phyloP scores from a whole-genome alignment of 2,113 vertebrate genomes.

The Peromyscus maniculatus region DNA sequence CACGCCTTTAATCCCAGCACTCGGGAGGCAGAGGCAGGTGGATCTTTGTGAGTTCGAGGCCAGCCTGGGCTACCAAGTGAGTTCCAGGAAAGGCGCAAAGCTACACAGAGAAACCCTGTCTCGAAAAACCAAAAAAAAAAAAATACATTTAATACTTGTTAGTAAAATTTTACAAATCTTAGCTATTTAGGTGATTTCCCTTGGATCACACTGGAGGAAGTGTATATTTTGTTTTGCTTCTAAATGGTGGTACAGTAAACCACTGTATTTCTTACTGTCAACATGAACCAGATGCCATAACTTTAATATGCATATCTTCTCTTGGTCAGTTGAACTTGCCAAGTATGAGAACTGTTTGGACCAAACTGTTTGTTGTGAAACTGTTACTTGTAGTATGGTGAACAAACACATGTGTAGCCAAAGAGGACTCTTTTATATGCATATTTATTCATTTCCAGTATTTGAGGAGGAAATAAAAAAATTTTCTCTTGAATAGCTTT shows the following conservation, averaged over 20 bases:
- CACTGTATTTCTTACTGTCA: background rate
- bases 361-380: background rate
- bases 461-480: conserved; percentile 45
- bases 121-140: too few species aligned
- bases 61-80: too few species aligned
- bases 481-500: background rate
- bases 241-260: conserved; percentile 46
- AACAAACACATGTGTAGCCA: conserved; percentile 24
- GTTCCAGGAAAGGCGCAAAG: too few species aligned
- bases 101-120: too few species aligned
- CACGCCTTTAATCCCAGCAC: too few species aligned
- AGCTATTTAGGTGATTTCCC: background rate
- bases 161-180: conserved; percentile 25
- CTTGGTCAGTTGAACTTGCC: background rate
- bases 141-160: conserved; percentile 1
- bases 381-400: conserved; percentile 41
- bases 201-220: background rate
- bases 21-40: too few species aligned
- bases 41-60: too few species aligned
- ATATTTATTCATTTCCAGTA: conserved; percentile 26
- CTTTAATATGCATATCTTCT: background rate
- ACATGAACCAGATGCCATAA: background rate
- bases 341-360: background rate
- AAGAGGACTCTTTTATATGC: background rate
- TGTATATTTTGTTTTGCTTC: conserved; percentile 46